These are phyloP conservation scores for Cerastoderma edule DNA, from an alignment of 2,888 invertebrate species.

Conservation along the genomic window DNA sequence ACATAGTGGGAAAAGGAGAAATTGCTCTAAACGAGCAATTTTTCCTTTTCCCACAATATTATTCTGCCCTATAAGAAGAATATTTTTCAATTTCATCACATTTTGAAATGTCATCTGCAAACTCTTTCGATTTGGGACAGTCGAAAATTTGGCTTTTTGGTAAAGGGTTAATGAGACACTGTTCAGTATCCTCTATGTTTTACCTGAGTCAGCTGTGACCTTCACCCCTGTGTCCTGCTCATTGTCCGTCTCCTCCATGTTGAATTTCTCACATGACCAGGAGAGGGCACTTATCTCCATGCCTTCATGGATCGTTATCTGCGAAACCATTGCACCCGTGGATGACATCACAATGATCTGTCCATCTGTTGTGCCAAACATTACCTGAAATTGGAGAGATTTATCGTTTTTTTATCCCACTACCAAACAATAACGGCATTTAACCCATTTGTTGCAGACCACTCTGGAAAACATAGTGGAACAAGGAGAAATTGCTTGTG, in stretches of 20 bases:
- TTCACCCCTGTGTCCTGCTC: slow-evolving; percentile 50
- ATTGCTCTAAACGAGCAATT: background rate
- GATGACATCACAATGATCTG: slow-evolving; percentile 98
- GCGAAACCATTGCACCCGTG: slow-evolving; percentile 96
- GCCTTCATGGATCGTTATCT: slow-evolving; percentile 91
- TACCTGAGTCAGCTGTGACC: slow-evolving; percentile 49
- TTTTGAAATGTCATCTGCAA: too few species aligned
- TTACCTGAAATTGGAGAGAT: slow-evolving; percentile 88
- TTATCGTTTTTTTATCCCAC: too few species aligned
- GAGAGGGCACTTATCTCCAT: slow-evolving; percentile 96
- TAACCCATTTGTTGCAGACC: too few species aligned
- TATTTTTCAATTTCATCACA: too few species aligned
- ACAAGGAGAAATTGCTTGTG: too few species aligned
- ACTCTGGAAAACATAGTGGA: too few species aligned
- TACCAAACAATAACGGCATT: too few species aligned
- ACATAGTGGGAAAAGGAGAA: slow-evolving; percentile 4
- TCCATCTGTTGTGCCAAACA: slow-evolving; percentile 97
- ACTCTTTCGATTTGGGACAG: too few species aligned
- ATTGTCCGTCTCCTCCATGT: slow-evolving; percentile 92
- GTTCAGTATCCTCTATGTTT: too few species aligned
- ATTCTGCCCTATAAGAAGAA: background rate
- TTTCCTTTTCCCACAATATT: slow-evolving; percentile 10
- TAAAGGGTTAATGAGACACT: too few species aligned
- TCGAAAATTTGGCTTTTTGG: too few species aligned
- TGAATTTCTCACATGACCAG: slow-evolving; percentile 99